These are phyloP conservation scores for Reticulitermes speratus DNA, from an alignment of 1,140 invertebrate species.

Conservation along the genomic window DNA sequence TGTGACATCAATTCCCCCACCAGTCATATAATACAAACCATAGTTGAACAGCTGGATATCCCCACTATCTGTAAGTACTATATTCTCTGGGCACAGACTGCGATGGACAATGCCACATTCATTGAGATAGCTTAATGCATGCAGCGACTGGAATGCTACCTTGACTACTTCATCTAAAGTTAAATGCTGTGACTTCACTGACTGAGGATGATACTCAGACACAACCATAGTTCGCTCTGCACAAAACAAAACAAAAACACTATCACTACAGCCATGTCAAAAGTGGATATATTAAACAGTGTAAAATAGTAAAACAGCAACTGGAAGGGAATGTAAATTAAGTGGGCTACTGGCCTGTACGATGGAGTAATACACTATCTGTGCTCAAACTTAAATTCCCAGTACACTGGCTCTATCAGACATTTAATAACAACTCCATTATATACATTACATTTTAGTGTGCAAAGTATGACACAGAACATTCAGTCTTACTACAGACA, in stretches of 20 bases:
- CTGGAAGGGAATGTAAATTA: not conserved
- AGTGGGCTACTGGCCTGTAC: no score
- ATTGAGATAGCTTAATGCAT: slow-evolving; percentile 74
- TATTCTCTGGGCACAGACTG: slow-evolving; percentile 80
- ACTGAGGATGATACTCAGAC: slow-evolving; percentile 77
- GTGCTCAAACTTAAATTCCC: no score
- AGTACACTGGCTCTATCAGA: no score
- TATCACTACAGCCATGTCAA: slow-evolving; percentile 37
- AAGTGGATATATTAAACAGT: not conserved
- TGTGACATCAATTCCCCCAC: slow-evolving; percentile 75
- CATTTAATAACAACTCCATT: no score
- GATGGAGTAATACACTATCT: no score
- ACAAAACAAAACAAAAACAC: slow-evolving; percentile 42
- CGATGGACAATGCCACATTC: slow-evolving; percentile 71
- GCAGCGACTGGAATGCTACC: slow-evolving; percentile 68
- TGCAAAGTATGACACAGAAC: no score
- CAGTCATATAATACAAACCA: slow-evolving; percentile 90
- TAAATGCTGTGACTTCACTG: slow-evolving; percentile 51
- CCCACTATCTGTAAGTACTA: slow-evolving; percentile 70
- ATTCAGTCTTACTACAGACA: no score
- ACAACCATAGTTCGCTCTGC: slow-evolving; percentile 88
- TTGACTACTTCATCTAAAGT: slow-evolving; percentile 54
- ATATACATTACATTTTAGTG: no score
- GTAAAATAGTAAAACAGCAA: not conserved
- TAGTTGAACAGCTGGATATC: slow-evolving; percentile 88